Percentiles rank a stretch among this genome's conserved stretches.
Conservation (phyloP, 2,113 vertebrate genomes). For the Colistium nudipinnis region DNA sequence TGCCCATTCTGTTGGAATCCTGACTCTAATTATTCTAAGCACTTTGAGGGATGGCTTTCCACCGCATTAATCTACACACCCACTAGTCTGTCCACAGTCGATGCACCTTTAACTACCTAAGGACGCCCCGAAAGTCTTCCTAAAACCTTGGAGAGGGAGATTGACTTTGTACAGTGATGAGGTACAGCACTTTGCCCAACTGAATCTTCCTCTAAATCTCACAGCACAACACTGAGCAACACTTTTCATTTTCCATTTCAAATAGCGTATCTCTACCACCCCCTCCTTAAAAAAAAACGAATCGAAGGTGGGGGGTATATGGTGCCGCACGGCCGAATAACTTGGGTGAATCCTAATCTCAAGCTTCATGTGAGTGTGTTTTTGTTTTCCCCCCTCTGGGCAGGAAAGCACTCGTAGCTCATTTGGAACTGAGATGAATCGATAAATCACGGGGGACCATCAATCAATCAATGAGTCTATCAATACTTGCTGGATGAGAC, state of each 20-base stretch:
- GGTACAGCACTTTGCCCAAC: conserved; percentile 51
- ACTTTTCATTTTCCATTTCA: conserved; percentile 69
- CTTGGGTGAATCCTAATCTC: conserved; percentile 61
- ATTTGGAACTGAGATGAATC: conserved; percentile 68
- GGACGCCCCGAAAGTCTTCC: conserved; percentile 64
- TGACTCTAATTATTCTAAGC: conserved; percentile 77
- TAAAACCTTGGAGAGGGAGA: conserved; percentile 55
- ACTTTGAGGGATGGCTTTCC: conserved; percentile 72
- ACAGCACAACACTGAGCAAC: conserved; percentile 52
- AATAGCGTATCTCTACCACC: not conserved
- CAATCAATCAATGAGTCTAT: conserved; percentile 76
- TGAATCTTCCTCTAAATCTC: conserved; percentile 65
- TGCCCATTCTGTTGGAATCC: conserved; percentile 76
- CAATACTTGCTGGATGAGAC: conserved; percentile 53
- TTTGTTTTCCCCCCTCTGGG: conserved; percentile 61
- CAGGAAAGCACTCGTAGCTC: conserved; percentile 67
- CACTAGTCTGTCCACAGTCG: conserved; percentile 63
- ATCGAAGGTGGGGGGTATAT: not conserved
- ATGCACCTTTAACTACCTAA: conserved; percentile 75
- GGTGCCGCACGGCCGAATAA: conserved; percentile 23
- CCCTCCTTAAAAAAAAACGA: not conserved
- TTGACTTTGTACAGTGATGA: conserved; percentile 65
- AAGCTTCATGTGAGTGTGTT: conserved; percentile 31
- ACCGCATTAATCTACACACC: conserved; percentile 75
- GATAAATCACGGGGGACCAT: conserved; percentile 67